Percentiles rank a stretch among this genome's conserved stretches.
Evolutionary conservation across 2,797 vertebrate species (phyloP).

Genomic region (Manis javanica): DNA sequence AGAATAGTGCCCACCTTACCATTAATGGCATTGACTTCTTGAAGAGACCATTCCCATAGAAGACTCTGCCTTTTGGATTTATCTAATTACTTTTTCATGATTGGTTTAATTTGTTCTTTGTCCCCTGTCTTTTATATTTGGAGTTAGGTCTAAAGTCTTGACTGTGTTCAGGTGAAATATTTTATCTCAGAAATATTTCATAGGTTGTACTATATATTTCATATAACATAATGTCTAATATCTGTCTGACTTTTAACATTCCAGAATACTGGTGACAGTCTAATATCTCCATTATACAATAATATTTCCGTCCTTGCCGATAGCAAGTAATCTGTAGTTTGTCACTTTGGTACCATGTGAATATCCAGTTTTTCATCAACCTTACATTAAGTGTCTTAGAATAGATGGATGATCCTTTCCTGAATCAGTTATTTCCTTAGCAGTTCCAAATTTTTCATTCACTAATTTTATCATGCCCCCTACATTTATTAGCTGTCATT

Average conservation of each 20-base stretch:
- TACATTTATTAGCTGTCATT: conserved; percentile 11
- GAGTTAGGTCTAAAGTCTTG: conserved; percentile 28
- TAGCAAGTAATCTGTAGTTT: conserved; percentile 15
- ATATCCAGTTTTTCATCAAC: neutral
- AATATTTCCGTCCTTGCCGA: neutral
- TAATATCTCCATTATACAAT: neutral
- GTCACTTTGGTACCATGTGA: neutral
- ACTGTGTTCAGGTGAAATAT: conserved; percentile 38
- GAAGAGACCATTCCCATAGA: neutral
- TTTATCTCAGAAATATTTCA: neutral
- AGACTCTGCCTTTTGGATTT: neutral
- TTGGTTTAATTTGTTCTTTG: conserved; percentile 45
- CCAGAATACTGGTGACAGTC: neutral
- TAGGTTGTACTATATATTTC: conserved; percentile 5
- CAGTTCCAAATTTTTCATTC: neutral
- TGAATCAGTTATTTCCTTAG: neutral
- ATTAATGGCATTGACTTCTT: neutral
- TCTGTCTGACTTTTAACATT: conserved; percentile 4
- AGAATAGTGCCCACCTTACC: neutral
- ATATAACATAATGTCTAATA: neutral
- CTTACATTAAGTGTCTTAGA: neutral
- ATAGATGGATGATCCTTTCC: neutral
- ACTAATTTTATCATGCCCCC: neutral
- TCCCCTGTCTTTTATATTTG: neutral
- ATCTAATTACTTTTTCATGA: conserved; percentile 37